Evolutionary conservation across 2,797 vertebrate species (phyloP).

Genomic region (Sebastes iracundus): DNA sequence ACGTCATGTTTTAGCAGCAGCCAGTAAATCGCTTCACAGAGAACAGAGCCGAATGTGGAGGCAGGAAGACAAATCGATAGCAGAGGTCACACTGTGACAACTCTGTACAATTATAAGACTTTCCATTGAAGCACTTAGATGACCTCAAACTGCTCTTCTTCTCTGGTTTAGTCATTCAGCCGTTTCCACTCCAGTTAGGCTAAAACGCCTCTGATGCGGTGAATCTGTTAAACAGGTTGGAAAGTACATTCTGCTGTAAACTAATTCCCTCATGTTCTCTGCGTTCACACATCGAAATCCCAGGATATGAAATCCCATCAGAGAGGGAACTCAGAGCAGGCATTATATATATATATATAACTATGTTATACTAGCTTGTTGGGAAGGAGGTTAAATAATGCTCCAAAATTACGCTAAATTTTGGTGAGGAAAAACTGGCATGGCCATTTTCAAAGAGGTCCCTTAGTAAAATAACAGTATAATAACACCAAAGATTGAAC

Average conservation of each 20-base stretch:
- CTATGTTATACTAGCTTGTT: no score
- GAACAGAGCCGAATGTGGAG: not conserved
- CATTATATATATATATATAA: no score
- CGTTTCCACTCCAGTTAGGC: not conserved
- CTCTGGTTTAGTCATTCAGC: not conserved
- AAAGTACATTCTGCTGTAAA: slow-evolving; percentile 1
- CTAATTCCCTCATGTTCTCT: not conserved
- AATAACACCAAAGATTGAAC: not conserved
- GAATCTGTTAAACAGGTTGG: slow-evolving; percentile 11
- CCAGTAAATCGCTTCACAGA: not conserved
- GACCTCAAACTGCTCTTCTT: not conserved
- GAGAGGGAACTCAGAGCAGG: not conserved
- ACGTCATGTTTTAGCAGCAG: not conserved
- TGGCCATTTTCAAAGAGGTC: no score
- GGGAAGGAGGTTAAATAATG: no score
- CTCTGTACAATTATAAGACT: not conserved
- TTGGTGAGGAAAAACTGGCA: no score
- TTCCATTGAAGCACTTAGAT: not conserved
- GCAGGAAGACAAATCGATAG: not conserved
- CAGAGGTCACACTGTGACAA: not conserved
- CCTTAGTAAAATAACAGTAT: no score
- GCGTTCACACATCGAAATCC: not conserved
- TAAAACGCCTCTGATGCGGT: not conserved
- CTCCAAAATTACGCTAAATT: no score
- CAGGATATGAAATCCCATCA: not conserved